Evolutionary conservation across 1,140 invertebrate species (phyloP).

Genomic region (Grapholita molesta): DNA sequence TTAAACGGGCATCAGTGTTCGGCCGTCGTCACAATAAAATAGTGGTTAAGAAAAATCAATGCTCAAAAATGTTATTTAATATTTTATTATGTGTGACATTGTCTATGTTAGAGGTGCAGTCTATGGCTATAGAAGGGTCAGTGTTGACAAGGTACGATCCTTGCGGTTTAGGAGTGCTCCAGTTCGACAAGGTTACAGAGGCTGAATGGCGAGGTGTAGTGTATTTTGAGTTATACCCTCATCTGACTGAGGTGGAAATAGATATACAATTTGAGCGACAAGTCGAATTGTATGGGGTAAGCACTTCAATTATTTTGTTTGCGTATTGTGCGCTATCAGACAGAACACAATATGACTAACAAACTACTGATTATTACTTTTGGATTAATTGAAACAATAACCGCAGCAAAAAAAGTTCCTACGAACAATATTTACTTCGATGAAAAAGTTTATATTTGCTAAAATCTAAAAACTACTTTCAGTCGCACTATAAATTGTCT

Average conservation of each 20-base stretch:
- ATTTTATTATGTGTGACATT: slow-evolving; percentile 18
- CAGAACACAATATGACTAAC: too few species aligned
- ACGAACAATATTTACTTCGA: too few species aligned
- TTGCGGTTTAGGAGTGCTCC: slow-evolving; percentile 53
- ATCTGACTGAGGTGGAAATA: slow-evolving; percentile 39
- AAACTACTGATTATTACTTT: too few species aligned
- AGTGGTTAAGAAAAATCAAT: neutral
- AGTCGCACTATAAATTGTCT: too few species aligned
- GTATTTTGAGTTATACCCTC: slow-evolving; percentile 45
- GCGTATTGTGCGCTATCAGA: too few species aligned
- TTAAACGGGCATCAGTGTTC: neutral
- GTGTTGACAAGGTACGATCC: slow-evolving; percentile 55
- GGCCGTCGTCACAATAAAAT: slow-evolving; percentile 18
- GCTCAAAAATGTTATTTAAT: slow-evolving; percentile 1
- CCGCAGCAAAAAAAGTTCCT: too few species aligned
- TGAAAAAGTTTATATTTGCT: too few species aligned
- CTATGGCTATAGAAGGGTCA: slow-evolving; percentile 54
- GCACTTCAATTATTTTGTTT: slow-evolving; percentile 27
- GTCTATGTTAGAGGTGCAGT: slow-evolving; percentile 31
- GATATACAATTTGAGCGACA: slow-evolving; percentile 49
- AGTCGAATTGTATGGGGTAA: slow-evolving; percentile 50
- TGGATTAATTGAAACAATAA: too few species aligned
- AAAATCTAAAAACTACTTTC: too few species aligned
- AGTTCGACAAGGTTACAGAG: slow-evolving; percentile 56
- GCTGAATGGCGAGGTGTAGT: slow-evolving; percentile 50